Evolutionary conservation across 1,140 invertebrate species (phyloP).

Genomic region (Tachypleus tridentatus): DNA sequence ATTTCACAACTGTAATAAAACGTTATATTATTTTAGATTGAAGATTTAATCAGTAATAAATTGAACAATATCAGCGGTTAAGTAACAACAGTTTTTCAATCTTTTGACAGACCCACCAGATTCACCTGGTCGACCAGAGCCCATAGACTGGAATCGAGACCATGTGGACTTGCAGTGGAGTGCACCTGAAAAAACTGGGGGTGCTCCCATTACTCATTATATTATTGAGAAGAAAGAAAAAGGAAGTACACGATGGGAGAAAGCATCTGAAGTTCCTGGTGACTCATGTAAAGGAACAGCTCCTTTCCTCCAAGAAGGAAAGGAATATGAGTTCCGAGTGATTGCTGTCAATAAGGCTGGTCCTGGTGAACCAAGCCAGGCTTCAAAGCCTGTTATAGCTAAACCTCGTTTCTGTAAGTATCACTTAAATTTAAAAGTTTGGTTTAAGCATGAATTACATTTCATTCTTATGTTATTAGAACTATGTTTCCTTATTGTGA

Average conservation of each 20-base stretch:
- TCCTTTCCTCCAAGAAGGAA: slow-evolving; percentile 83
- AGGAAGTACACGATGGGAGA: slow-evolving; percentile 58
- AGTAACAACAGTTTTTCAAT: slow-evolving; percentile 71
- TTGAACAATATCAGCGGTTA: too few species aligned
- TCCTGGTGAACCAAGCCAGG: slow-evolving; percentile 59
- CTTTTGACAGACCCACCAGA: slow-evolving; percentile 62
- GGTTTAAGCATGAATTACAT: too few species aligned
- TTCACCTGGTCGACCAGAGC: slow-evolving; percentile 72
- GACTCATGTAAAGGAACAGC: slow-evolving; percentile 59
- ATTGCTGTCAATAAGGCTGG: slow-evolving; percentile 92
- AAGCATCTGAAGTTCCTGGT: slow-evolving; percentile 64
- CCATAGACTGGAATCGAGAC: slow-evolving; percentile 88
- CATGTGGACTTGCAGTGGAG: slow-evolving; percentile 86
- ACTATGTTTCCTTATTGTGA: too few species aligned
- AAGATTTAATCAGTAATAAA: too few species aligned
- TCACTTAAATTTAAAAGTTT: too few species aligned
- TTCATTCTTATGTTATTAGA: too few species aligned
- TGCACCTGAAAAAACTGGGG: slow-evolving; percentile 73
- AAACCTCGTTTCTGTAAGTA: slow-evolving; percentile 36
- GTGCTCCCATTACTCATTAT: slow-evolving; percentile 89
- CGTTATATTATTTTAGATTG: too few species aligned
- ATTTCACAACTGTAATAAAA: too few species aligned
- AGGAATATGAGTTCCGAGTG: slow-evolving; percentile 95
- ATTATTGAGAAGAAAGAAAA: slow-evolving; percentile 63
- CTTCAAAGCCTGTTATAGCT: slow-evolving; percentile 38